A percentile compares a stretch with the other conserved stretches of the same genome.
Conservation (phyloP, 1,140 invertebrate genomes). For the Polyergus mexicanus region DNA sequence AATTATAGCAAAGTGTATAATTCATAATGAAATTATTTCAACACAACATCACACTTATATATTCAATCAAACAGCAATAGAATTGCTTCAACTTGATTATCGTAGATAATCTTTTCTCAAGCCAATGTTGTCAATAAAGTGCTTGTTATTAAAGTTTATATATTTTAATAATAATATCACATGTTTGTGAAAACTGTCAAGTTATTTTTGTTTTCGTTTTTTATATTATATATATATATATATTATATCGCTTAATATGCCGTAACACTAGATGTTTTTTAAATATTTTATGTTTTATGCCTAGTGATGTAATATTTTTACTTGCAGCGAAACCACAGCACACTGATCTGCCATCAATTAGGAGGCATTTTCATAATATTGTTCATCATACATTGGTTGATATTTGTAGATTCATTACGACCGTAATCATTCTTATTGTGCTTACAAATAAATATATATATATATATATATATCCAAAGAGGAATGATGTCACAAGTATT, state of each 20-base stretch:
- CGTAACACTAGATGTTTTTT: conserved; percentile 58
- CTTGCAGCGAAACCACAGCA: conserved; percentile 86
- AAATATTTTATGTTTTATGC: conserved; percentile 48
- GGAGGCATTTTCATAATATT: conserved; percentile 85
- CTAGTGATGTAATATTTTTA: conserved; percentile 83
- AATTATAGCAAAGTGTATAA: conserved; percentile 32
- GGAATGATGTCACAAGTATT: conserved; percentile 74
- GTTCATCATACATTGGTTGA: conserved; percentile 84
- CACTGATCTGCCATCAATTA: conserved; percentile 85
- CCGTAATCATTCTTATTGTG: conserved; percentile 80
- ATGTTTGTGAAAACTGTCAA: conserved; percentile 30
- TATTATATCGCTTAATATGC: conserved; percentile 44
- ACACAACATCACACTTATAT: conserved; percentile 15
- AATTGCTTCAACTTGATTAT: conserved; percentile 37
- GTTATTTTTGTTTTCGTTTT: conserved; percentile 50
- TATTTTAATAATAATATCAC: conserved; percentile 37
- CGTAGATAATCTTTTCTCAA: conserved; percentile 11
- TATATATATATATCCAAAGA: conserved; percentile 72
- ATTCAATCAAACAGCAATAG: conserved; percentile 32
- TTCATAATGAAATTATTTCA: conserved; percentile 44
- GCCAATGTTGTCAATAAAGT: conserved; percentile 47
- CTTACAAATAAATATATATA: conserved; percentile 73
- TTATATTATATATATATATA: conserved; percentile 25
- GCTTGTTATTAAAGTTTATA: conserved; percentile 57
- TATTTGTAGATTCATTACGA: conserved; percentile 82